Evolutionary conservation across 2,888 invertebrate species (phyloP).

Genomic region (Dione vanillae): DNA sequence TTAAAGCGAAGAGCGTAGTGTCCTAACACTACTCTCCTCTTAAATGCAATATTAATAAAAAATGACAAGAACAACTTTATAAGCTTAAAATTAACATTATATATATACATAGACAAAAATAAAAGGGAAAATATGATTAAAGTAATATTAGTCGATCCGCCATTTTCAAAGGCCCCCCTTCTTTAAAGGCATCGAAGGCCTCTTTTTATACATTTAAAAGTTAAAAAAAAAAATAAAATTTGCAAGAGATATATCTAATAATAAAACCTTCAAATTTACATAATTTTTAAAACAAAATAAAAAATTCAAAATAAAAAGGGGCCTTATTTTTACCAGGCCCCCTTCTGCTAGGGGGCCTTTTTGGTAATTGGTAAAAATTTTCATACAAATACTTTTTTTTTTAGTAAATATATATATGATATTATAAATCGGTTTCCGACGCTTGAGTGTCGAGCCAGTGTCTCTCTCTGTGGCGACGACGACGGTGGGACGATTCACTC

Average conservation of each 20-base stretch:
- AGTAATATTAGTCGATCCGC: not conserved
- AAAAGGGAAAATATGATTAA: not conserved
- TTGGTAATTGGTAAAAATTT: too few species aligned
- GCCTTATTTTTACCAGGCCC: not conserved
- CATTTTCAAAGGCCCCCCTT: not conserved
- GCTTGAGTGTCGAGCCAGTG: constrained; percentile 64
- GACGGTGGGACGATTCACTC: constrained; percentile 49
- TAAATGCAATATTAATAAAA: too few species aligned
- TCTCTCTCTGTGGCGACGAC: constrained; percentile 52
- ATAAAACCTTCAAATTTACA: too few species aligned
- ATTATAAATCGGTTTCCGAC: constrained; percentile 60
- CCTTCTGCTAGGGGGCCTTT: too few species aligned
- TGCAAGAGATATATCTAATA: too few species aligned
- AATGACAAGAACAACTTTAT: too few species aligned
- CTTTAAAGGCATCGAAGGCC: not conserved
- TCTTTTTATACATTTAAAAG: not conserved
- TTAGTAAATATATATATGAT: too few species aligned
- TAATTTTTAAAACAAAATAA: too few species aligned
- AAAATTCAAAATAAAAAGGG: not conserved
- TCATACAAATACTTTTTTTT: too few species aligned
- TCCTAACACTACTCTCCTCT: too few species aligned
- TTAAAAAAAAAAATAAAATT: too few species aligned
- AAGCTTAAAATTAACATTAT: not conserved
- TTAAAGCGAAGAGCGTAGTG: too few species aligned
- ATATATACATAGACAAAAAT: not conserved